Base-by-base conservation (phyloP, 2,888 invertebrate genomes). In the Seladonia tumulorum region DNA sequence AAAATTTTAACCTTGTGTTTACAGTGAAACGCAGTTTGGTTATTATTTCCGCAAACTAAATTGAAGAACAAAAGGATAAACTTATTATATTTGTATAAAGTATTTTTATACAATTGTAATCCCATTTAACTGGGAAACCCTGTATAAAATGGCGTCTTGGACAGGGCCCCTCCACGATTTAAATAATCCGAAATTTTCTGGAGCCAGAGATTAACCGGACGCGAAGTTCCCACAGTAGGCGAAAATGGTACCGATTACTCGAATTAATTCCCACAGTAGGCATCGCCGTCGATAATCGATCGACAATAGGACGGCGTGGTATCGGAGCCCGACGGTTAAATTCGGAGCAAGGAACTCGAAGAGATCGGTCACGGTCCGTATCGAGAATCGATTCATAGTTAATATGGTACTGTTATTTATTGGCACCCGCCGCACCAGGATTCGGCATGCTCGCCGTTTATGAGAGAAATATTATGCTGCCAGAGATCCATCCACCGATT, bases 401-500 rank as follows among this genome's bases (percentile, higher is more conserved):
- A 74, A 85, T 79, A 71, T 22, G 35, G 57, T 47, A 1, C 53
- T 45, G 88, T 91, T 92, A 91, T 91, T 91, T 92, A 91, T 92
- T 86, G 76, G 81, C 79, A 79, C 81, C 86, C 76, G 76, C 81
- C 72, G 83, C 83, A 84, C 87, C 89, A 84, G 45, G 71, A 91
- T 91, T 91, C 86, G 89, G 29, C 83, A 90, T 83, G 91, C 86
- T 74, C 63, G 82, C 86, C 71, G 82, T 90, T 91, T 89, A 91
- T 83, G 88, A 91, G 91, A 81, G 87, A 91, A 91, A 91, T 88
- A 90, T 91, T 89, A 86, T 83, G 75, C 82, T 47, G 57, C 25
- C 57, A 85, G 81, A 92, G 92, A 93, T 93, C 90, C 88, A 89
- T 89, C 79, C 83, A 49, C 60, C 90, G 92, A 93, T 93, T 93